Evolutionary conservation across 2,113 vertebrate species (phyloP).

Genomic region (Melanerpes formicivorus): DNA sequence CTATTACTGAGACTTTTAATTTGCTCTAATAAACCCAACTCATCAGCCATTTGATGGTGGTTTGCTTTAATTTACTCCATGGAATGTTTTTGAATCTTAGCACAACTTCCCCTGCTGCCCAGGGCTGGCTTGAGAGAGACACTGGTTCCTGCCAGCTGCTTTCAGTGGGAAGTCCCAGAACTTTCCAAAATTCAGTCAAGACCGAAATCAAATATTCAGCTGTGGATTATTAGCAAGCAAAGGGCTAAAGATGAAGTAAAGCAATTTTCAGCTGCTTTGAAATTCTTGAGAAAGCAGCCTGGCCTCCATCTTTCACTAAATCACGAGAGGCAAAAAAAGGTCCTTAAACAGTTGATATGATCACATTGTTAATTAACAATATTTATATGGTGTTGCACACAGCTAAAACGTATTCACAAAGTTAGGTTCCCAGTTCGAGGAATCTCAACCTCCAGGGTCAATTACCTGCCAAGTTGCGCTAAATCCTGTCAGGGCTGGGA

Average conservation of each 20-base stretch:
- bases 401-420: neutral
- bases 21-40: too few relatives aligned
- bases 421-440: neutral
- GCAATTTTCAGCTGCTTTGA: neutral
- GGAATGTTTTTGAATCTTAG: too few relatives aligned
- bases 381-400: neutral
- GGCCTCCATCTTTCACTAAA: neutral
- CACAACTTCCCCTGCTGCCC: too few relatives aligned
- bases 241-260: neutral
- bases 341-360: neutral
- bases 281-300: neutral
- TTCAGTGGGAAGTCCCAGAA: neutral
- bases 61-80: too few relatives aligned
- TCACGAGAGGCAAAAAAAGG: too few relatives aligned
- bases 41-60: too few relatives aligned
- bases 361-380: neutral
- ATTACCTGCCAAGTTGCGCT: neutral
- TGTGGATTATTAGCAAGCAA: neutral
- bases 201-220: neutral
- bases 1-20: too few relatives aligned
- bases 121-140: too few relatives aligned
- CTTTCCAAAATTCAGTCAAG: neutral
- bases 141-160: neutral
- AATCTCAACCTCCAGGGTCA: neutral
- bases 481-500: neutral